Percentiles rank a stretch among this genome's conserved stretches.
Evolutionary conservation across 2,888 invertebrate genomes (phyloP).

Genomic region (Isoperla grammatica): DNA sequence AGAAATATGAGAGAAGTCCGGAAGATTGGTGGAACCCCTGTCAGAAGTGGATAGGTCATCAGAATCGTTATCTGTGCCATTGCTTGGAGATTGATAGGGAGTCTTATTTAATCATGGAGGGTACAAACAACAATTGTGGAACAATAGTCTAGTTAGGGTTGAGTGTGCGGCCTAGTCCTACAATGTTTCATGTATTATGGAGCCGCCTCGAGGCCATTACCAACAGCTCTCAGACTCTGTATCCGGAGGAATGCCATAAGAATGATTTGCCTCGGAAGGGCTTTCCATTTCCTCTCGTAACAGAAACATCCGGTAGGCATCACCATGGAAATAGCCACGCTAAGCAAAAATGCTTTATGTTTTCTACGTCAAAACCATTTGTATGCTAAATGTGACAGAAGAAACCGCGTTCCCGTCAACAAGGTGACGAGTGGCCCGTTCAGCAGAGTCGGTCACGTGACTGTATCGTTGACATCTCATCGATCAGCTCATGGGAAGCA

Average conservation of each 20-base stretch:
- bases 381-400: constrained; percentile 13
- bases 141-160: too few species aligned
- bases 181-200: too few species aligned
- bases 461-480: too few species aligned
- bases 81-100: constrained; percentile 13
- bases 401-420: too few species aligned
- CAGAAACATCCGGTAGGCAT: constrained; percentile 12
- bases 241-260: constrained; percentile 16
- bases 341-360: constrained; percentile 17
- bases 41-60: constrained; percentile 17
- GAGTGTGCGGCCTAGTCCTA: too few species aligned
- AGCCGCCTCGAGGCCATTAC: too few species aligned
- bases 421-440: too few species aligned
- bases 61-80: constrained; percentile 13
- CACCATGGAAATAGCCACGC: not conserved
- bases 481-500: too few species aligned
- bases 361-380: not conserved
- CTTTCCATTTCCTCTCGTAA: constrained; percentile 16
- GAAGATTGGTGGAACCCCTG: constrained; percentile 15
- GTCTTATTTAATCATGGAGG: too few species aligned
- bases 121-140: too few species aligned
- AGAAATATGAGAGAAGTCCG: constrained; percentile 16
- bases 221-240: not conserved
- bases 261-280: constrained; percentile 13
- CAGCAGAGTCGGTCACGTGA: too few species aligned